phyloP scores from a whole-genome alignment of 2,797 vertebrate species.

The Liparis tanakae region DNA sequence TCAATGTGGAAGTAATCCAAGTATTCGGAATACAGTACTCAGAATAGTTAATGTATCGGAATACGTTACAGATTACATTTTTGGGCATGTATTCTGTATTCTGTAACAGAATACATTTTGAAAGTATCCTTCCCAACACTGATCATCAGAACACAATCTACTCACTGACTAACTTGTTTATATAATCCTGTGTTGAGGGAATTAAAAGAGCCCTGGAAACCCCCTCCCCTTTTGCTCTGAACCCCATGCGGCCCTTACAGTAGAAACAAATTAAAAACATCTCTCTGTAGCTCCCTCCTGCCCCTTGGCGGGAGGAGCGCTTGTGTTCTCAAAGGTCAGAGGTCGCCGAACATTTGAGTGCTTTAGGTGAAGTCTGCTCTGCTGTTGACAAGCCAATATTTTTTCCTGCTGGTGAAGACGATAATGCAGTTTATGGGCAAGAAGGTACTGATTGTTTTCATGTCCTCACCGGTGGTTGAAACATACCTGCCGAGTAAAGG shows the following conservation, averaged over 20 bases:
- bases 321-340: slow-evolving; percentile 20
- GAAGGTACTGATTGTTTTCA: slow-evolving; percentile 3
- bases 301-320: not conserved
- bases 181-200: not conserved
- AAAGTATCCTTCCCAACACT: no score
- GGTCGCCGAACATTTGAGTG: not conserved
- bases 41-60: no score
- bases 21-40: no score
- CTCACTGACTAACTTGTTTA: not conserved
- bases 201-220: not conserved
- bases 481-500: not conserved
- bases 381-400: slow-evolving; percentile 13
- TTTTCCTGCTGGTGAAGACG: slow-evolving; percentile 1
- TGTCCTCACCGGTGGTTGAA: not conserved
- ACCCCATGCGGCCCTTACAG: not conserved
- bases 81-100: no score
- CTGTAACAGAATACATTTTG: no score
- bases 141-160: no score
- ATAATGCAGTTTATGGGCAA: not conserved
- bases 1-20: no score
- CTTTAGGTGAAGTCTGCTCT: not conserved
- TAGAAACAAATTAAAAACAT: not conserved
- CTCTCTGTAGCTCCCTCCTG: not conserved
- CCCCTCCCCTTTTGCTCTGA: not conserved
- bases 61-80: no score